Percentiles rank a stretch among this genome's conserved stretches.
These are phyloP conservation scores for Sceloporus undulatus DNA, from an alignment of 2,113 vertebrate genomes.

Conservation along the genomic window DNA sequence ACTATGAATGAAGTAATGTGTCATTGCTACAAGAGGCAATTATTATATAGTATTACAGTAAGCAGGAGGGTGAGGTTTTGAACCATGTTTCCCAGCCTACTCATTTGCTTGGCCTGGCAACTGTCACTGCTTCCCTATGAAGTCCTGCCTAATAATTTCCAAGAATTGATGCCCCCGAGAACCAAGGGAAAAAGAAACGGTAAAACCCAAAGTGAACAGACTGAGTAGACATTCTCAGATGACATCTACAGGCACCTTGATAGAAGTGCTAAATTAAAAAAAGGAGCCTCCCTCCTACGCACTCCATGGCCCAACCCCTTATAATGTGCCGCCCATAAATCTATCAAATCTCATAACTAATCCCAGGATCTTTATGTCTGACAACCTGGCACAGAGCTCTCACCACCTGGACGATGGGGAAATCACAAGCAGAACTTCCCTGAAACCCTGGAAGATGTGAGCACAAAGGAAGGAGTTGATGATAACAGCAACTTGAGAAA, in stretches of 20 bases:
- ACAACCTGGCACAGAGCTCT: slow-evolving; percentile 15
- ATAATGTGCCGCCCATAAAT: slow-evolving; percentile 1
- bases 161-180: not conserved
- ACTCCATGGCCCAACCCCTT: slow-evolving; percentile 1
- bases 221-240: slow-evolving; percentile 1
- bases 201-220: not conserved
- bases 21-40: not conserved
- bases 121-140: not conserved
- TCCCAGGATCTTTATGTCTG: slow-evolving; percentile 6
- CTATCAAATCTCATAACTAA: slow-evolving; percentile 7
- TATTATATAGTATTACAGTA: not conserved
- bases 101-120: not conserved
- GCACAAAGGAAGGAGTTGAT: not conserved
- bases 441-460: not conserved
- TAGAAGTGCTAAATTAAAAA: slow-evolving; percentile 5
- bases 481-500: not conserved
- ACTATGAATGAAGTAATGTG: not conserved
- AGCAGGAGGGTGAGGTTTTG: not conserved
- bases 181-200: not conserved
- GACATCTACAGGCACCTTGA: not conserved
- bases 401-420: slow-evolving; percentile 13
- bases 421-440: slow-evolving; percentile 11
- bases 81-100: not conserved
- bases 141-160: not conserved
- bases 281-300: slow-evolving; percentile 1